These are phyloP conservation scores for Aramus guarauna DNA, from an alignment of 2,113 vertebrate species.

Conservation along the genomic window DNA sequence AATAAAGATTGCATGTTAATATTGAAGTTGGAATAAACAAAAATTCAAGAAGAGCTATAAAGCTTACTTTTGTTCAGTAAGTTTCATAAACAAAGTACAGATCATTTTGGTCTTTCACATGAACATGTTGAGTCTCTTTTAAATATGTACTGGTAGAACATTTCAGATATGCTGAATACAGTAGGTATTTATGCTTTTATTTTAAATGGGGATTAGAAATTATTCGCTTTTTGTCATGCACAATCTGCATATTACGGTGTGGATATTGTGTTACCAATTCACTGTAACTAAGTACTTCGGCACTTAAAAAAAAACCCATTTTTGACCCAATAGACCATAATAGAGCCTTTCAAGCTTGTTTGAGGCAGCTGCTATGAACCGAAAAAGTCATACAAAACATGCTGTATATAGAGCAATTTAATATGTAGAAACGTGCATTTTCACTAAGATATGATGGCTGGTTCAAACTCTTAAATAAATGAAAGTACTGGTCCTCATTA, in stretches of 20 bases:
- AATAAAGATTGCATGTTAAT: neutral
- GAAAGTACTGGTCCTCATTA: neutral
- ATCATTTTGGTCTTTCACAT: slow-evolving; percentile 5
- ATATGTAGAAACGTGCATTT: slow-evolving; percentile 53
- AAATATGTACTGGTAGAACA: neutral
- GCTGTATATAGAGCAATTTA: slow-evolving; percentile 32
- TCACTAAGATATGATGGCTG: slow-evolving; percentile 54
- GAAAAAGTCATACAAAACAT: slow-evolving; percentile 42
- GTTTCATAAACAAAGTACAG: neutral
- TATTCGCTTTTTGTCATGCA: slow-evolving; percentile 57
- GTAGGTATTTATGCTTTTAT: slow-evolving; percentile 63
- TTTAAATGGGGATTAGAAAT: slow-evolving; percentile 69
- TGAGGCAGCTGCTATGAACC: slow-evolving; percentile 38
- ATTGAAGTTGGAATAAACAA: neutral
- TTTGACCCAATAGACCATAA: slow-evolving; percentile 35
- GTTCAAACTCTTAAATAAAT: slow-evolving; percentile 28
- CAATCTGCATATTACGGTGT: slow-evolving; percentile 51
- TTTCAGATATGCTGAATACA: slow-evolving; percentile 52
- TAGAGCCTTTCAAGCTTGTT: slow-evolving; percentile 57
- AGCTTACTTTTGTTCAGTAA: neutral
- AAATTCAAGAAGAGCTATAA: neutral
- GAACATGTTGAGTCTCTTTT: neutral
- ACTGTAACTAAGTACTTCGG: slow-evolving; percentile 66
- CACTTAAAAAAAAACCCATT: slow-evolving; percentile 12
- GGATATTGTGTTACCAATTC: slow-evolving; percentile 63